Evolutionary conservation across 2,797 vertebrate genomes (phyloP), one percentile per base, ranked within the genome.

Genomic region (Brachymystax lenok): DNA sequence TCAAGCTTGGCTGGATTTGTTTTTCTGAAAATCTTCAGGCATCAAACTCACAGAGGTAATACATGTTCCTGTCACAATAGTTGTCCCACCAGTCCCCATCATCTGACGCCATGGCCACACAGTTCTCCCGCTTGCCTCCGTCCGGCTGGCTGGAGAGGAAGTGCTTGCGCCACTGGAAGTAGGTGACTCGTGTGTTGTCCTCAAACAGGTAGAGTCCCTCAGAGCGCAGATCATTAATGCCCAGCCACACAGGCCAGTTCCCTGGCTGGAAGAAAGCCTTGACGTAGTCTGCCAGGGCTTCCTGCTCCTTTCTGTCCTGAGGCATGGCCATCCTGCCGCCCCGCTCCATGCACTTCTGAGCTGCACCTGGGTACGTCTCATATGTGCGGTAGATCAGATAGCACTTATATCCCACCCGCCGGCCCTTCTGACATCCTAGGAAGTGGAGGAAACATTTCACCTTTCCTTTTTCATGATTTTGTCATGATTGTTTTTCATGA

Each of bases 1-100:
- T 27, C 13, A 21, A n/a, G 64, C n/a, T 5, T 24, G 56, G 90
- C 85, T 52, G 87, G 79, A 80, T 89, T 63, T 21, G n/a, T 24
- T 21, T 63, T 63, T 24, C 59, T 7, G 54, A 56, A 8, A 19
- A n/a, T 24, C 24, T 24, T 83, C 93, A 91, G 86, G 92, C 91
- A 1, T 95, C 94, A 70, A 95, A 98, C 91, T 97, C 96, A 84
- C 97, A 98, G 70, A 96, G 85, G 71, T 95, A 97, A 91, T 95
- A 95, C 94, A 97, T 96, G 82, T 91, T 93, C 68, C 96, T 92
- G 67, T 95, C 93, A 64, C 97, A 98, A 92, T 96, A 96, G 81
- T 96, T 96, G 88, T 98, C 97, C 97, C 97, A 98, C 97, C 96
- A 98, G 81, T 97, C 96, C 1, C 97, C 97, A 0, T 97, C 96